Evolutionary conservation across 2,888 invertebrate genomes (phyloP), one percentile per base, ranked within the genome.

Genomic region (Sarcophaga subvicina): DNA sequence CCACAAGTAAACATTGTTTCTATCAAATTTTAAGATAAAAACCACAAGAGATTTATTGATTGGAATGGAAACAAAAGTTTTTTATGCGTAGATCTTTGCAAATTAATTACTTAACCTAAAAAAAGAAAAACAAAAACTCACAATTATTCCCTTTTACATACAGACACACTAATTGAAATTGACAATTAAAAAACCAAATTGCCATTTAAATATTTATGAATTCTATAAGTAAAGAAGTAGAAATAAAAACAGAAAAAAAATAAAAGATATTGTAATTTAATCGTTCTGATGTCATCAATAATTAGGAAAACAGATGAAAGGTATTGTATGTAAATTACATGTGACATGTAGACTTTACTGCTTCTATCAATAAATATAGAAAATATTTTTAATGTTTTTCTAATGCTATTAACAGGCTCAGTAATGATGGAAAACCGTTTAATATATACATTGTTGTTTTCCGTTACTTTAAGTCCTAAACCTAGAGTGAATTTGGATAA

Each of bases 81-180:
- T 37, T 2, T 37, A 20, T 37, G 37, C 37, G 37, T 37, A 37
- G 37, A 37, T 37, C 37, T 37, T 37, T 37, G 37, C 2, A 37
- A 37, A 37, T 37, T 37, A 37, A 37, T 37, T 37, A 37, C 37
- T 37, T 37, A 37, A 37, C 37, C 17, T 5, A 54, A 17, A 54
- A 14, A 49, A 1, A 1, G 54, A 54, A 54, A 54, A 14, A 54
- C 49, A 49, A 54, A 54, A 4, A 4, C 4, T 14, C 1, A 0
- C 2, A 4, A 54, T 54, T 10, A 4, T 54, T 17, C 54, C 17
- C 0, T 3, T 0, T 12, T 45, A n/a, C 22, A n/a, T 27, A 62
- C 47, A 14, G 1, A 27, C n/a, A 49, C 17, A n/a, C 8, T 54
- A 71, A 72, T 80, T 72, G 60, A 72, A 72, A 73, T 66, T 72